Conservation (phyloP, 2,797 vertebrate species). For the Sparidentex hasta region DNA sequence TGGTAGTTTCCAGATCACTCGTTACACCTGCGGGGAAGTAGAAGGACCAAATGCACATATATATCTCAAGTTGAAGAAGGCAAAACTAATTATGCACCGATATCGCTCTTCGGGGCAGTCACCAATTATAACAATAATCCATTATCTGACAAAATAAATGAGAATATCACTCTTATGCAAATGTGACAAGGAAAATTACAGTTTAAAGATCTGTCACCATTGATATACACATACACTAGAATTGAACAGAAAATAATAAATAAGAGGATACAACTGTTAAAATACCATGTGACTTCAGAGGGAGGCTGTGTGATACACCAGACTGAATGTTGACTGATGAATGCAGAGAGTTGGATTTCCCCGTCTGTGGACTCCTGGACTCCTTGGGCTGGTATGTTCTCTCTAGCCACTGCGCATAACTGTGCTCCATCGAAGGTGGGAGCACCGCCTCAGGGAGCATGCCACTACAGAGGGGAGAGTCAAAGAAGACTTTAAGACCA, state of each 20-base stretch:
- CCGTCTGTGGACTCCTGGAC: conserved; percentile 67
- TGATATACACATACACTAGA: too few relatives aligned
- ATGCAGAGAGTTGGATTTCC: background rate
- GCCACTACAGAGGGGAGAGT: conserved; percentile 72
- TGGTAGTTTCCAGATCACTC: conserved; percentile 48
- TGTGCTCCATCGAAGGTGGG: conserved; percentile 92
- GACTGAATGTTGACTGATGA: conserved; percentile 31
- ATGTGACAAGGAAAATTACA: too few relatives aligned
- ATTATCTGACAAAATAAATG: too few relatives aligned
- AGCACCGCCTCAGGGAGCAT: conserved; percentile 92
- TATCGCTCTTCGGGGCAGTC: background rate
- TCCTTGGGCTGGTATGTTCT: conserved; percentile 72
- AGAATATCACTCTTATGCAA: background rate
- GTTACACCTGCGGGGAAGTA: conserved; percentile 40
- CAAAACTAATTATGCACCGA: background rate
- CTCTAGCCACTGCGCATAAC: conserved; percentile 92
- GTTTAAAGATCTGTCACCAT: too few relatives aligned
- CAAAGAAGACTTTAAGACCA: conserved; percentile 7
- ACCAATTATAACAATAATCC: too few relatives aligned
- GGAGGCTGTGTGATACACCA: conserved; percentile 2
- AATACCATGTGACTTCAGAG: conserved; percentile 72
- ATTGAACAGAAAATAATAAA: background rate
- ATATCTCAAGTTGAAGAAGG: background rate
- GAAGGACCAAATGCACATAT: background rate
- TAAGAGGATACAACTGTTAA: conserved; percentile 4